Evolutionary conservation across 1,140 invertebrate species (phyloP).

Genomic region (Caerostris darwini): DNA sequence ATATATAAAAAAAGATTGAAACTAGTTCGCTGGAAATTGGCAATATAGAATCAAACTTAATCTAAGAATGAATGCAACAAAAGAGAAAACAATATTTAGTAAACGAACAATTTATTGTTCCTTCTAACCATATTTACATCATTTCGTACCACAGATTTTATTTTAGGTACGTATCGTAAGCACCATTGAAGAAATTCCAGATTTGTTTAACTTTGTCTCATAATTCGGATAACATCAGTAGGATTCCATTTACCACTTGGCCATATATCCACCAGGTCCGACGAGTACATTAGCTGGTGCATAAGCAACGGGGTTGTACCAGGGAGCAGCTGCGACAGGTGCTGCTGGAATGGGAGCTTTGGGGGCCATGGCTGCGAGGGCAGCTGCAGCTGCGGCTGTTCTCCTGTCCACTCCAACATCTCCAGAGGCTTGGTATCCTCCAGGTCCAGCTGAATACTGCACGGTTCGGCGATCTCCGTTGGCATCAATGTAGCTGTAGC

Average conservation of each 20-base stretch:
- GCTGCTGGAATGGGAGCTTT: slow-evolving; percentile 73
- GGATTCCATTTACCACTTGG: slow-evolving; percentile 20
- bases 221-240: background rate
- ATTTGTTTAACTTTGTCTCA: background rate
- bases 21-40: no score
- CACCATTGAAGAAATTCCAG: background rate
- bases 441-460: slow-evolving; percentile 89
- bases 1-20: no score
- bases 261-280: slow-evolving; percentile 11
- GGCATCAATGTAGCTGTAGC: slow-evolving; percentile 91
- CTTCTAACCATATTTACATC: background rate
- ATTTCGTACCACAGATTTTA: background rate
- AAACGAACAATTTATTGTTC: background rate
- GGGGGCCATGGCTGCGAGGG: slow-evolving; percentile 76
- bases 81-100: no score
- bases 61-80: no score
- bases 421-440: slow-evolving; percentile 80
- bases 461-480: slow-evolving; percentile 91
- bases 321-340: slow-evolving; percentile 23
- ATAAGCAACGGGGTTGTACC: background rate
- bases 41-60: no score
- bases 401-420: slow-evolving; percentile 78
- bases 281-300: background rate
- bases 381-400: slow-evolving; percentile 78
- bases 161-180: background rate